Percentiles rank a stretch among this genome's conserved stretches.
Evolutionary conservation across 1,140 invertebrate species (phyloP).

Genomic region (Drosophila malerkotliana): DNA sequence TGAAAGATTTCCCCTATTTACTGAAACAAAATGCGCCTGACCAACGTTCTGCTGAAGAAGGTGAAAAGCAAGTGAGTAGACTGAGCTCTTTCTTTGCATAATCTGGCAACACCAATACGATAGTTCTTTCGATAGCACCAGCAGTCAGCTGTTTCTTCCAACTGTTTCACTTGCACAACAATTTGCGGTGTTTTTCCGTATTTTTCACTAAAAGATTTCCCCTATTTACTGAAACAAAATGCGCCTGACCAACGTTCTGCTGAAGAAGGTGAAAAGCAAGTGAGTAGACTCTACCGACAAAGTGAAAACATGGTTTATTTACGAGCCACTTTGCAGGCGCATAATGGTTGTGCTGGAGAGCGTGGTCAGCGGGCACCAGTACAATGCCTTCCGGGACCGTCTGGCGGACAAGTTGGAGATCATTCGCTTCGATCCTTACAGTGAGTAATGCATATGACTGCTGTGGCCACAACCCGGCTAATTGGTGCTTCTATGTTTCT

Average conservation of each 20-base stretch:
- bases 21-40: conserved; percentile 59
- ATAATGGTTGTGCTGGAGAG: conserved; percentile 92
- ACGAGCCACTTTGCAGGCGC: conserved; percentile 82
- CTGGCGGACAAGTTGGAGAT: conserved; percentile 91
- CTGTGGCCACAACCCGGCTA: no score
- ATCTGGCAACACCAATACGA: no score
- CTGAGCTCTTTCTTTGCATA: not conserved
- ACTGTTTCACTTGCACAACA: conserved; percentile 2
- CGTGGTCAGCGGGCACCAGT: conserved; percentile 89
- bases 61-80: conserved; percentile 74
- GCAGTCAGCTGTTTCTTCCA: not conserved
- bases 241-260: conserved; percentile 62
- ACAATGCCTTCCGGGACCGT: conserved; percentile 88
- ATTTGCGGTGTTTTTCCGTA: conserved; percentile 3
- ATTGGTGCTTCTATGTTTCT: not conserved
- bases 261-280: conserved; percentile 79
- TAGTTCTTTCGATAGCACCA: not conserved
- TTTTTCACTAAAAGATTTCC: not conserved
- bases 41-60: conserved; percentile 66
- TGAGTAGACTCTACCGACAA: conserved; percentile 25
- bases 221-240: conserved; percentile 36
- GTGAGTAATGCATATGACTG: conserved; percentile 85
- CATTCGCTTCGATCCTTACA: conserved; percentile 90
- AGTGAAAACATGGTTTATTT: not conserved
- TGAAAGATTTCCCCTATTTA: not conserved